Base-by-base conservation (phyloP, 2,113 vertebrate genomes). In the Glareola pratincola region DNA sequence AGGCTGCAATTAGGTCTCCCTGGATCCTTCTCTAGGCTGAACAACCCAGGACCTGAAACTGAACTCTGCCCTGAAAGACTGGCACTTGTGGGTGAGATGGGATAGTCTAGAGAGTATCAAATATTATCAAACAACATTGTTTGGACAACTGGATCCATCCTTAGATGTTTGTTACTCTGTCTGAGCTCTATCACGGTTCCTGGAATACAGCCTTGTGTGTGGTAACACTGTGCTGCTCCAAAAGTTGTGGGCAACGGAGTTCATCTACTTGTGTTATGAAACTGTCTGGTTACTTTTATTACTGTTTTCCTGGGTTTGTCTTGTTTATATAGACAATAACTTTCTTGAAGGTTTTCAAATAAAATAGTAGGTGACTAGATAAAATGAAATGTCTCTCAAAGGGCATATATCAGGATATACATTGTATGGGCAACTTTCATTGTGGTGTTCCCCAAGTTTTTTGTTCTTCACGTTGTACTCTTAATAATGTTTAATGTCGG, bases 171-270 rank as follows among this genome's bases (percentile, higher is more conserved):
- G 13, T 77, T 71, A 21, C 10, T 37, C 21, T 56, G 8, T 41
- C 12, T 37, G 34, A 72, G 22, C 32, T 56, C n/a, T 41, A 6
- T 9, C n/a, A 29, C 0, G 0, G 26, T 15, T 77, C n/a, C 24
- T 48, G 20, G 29, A 53, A 71, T 24, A 56, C 8, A 54, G 7
- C 8, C 39, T 7, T n/a, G 23, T 15, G 11, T 71, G 48, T 63
- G 69, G 48, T 24, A 47, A 14, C 10, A 14, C 26, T 41, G 34
- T 34, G 48, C n/a, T 63, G n/a, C 21, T 77, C 13, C 54, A 63
- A 36, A 76, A 36, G 23, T 16, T 69, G 54, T 47, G 29, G 8
- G 12, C 17, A 56, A 32, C 39, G 62, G 78, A 62, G 56, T 48
- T 54, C 29, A 54, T 48, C 24, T 62, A 60, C 7, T 1, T 21